Evolutionary conservation across 1,140 invertebrate genomes (phyloP), one percentile per base, ranked within the genome.

Genomic region (Lepidotrigona ventralis): DNA sequence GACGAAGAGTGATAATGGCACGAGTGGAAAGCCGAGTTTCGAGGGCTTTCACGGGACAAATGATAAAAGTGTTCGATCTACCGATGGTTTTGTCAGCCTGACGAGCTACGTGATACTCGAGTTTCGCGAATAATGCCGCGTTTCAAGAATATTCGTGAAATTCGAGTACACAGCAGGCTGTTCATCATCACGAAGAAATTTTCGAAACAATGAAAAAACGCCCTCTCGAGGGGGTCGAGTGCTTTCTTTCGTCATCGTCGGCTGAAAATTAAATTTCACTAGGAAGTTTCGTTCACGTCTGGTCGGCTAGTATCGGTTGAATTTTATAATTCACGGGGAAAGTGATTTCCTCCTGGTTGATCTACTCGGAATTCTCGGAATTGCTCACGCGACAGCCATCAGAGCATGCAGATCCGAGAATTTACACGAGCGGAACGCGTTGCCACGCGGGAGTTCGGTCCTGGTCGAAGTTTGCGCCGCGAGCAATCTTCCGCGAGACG

Each of bases 1-100:
- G 23, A 21, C 33, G 73, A 46, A 4, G 33, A 23, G 73, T 75
- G 73, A 75, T 75, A 60, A 75, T 60, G 53, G 56, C 73, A 75
- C 9, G 56, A 74, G 72, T 58, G 29, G 17, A n/a, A 6, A 53
- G 17, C 21, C 12, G 29, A 8, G 6, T 46, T 46, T 26, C 2
- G 21, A 75, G 54, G 11, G 71, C 54, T 75, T 58, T 58, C 5
- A 23, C 33, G 8, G 39, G 39, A 58, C 60, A 60, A 75, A 46
- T 60, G 23, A 39, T 46, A 60, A 60, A 58, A 39, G 29, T 39
- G 73, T 75, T 39, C 53, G 26, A 73, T 51, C 53, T 73, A 54
- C 71, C 26, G 26, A 56, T 73, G 73, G 54, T 75, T 75, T 75
- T 58, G 73, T 75, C 73, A 39, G 8, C 60, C 23, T 19, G 73